These are phyloP conservation scores for Macrotis lagotis DNA, from an alignment of 2,113 vertebrate species.

Conservation along the genomic window DNA sequence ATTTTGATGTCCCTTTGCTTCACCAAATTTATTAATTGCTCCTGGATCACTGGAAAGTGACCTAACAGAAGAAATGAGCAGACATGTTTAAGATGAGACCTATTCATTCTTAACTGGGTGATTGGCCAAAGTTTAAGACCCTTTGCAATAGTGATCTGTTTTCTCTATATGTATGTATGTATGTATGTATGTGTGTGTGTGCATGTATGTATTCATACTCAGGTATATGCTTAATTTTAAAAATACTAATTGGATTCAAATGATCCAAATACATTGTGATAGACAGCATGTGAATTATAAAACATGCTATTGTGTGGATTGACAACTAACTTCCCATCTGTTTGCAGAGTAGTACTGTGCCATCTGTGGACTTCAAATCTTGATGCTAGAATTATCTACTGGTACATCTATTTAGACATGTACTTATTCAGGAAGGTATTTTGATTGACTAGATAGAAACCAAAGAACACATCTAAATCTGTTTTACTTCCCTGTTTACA, in stretches of 20 bases:
- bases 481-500: neutral
- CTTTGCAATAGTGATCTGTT: neutral
- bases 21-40: neutral
- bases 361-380: constrained; percentile 60
- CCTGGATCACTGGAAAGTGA: neutral
- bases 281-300: constrained; percentile 66
- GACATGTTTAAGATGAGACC: neutral
- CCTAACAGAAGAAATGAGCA: neutral
- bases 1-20: neutral
- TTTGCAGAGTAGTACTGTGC: constrained; percentile 58
- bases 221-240: constrained; percentile 66
- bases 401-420: constrained; percentile 46
- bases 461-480: constrained; percentile 27
- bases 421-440: constrained; percentile 21
- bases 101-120: constrained; percentile 22
- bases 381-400: constrained; percentile 34
- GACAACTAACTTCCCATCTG: constrained; percentile 67
- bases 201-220: neutral
- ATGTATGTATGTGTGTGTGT: constrained; percentile 60
- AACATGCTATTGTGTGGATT: constrained; percentile 62
- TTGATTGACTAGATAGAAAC: constrained; percentile 24
- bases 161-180: neutral
- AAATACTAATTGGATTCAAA: constrained; percentile 44
- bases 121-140: constrained; percentile 19
- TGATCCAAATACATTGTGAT: constrained; percentile 61